Base-by-base conservation (phyloP, 64 coral and sea anemone genomes). In the Astreopora myriophthalma region DNA sequence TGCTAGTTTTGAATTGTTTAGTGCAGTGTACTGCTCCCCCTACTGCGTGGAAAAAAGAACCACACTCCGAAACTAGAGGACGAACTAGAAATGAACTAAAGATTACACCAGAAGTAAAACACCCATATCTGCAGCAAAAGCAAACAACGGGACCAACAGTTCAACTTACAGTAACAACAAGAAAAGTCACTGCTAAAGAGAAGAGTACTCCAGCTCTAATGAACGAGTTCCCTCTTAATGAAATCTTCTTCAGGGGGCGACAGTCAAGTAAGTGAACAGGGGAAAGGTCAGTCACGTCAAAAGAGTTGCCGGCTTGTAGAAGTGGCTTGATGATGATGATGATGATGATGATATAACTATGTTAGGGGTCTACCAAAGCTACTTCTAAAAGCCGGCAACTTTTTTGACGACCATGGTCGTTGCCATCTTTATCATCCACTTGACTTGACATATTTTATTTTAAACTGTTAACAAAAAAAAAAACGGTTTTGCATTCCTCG, bases 1-100 rank as follows among this genome's bases (percentile, higher is more conserved):
- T 82, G 31, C 19, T 83, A 37, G 79, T 64, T 83, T 83, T 83
- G 34, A 83, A 37, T 9, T 39, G 52, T 83, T 61, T 83, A 11
- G 55, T 83, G 17, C 33, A 83, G 24, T 83, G 79, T 24, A 20
- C 79, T 16, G 79, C 10, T 9, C 19, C 34, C 34, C 29, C 27
- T 30, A 13, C 77, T 1, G 3, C 55, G 4, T 0, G 33, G 34
- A 73, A 35, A 73, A 73, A 37, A 7, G 70, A 73, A 22, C 16
- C 4, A 37, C 22, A 5, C 6, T 7, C 55, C 24, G 2, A 31
- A 24, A 27, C 24, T 9, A 81, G 34, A 20, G 19, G 20, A 33
- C 14, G 14, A 9, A 37, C 77, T 22, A 30, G 48, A 6, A 79
- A 14, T 79, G 14, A 79, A 55, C 9, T 20, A 42, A 55, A 17